Conservation (phyloP, 2,797 vertebrate genomes). For the Helarctos malayanus region DNA sequence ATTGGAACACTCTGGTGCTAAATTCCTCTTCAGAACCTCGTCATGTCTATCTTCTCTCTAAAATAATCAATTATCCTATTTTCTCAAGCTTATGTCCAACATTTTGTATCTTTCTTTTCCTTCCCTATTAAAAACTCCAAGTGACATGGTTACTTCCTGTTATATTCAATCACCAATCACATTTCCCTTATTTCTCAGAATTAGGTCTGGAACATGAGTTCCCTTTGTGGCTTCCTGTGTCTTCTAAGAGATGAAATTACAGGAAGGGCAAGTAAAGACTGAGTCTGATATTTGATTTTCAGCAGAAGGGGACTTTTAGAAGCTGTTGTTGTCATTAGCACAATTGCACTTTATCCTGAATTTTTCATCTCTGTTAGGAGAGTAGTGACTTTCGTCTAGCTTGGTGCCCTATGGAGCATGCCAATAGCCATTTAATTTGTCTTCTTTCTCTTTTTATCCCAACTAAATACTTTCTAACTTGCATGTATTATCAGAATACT, state of each 20-base stretch:
- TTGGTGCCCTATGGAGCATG: not conserved
- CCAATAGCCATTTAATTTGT: not conserved
- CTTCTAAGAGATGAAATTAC: slow-evolving; percentile 52
- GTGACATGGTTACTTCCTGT: not conserved
- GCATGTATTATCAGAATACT: slow-evolving; percentile 9
- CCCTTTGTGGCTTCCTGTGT: slow-evolving; percentile 45
- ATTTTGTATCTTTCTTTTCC: not conserved
- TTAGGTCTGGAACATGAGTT: not conserved
- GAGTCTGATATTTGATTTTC: slow-evolving; percentile 10
- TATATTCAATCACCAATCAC: not conserved
- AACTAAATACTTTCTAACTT: slow-evolving; percentile 27
- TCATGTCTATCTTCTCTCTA: not conserved
- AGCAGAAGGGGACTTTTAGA: slow-evolving; percentile 26
- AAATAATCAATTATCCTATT: not conserved
- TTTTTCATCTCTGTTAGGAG: slow-evolving; percentile 13
- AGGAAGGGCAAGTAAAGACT: slow-evolving; percentile 10
- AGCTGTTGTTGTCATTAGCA: not conserved
- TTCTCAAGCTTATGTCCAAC: not conserved
- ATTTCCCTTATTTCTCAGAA: slow-evolving; percentile 61
- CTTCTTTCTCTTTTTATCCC: not conserved
- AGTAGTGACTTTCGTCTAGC: not conserved
- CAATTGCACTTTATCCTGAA: not conserved
- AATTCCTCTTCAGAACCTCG: not conserved
- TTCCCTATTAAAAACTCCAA: not conserved
- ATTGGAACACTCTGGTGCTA: not conserved